Evolutionary conservation across 1,140 invertebrate genomes (phyloP).

Genomic region (Drosophila baimaii): DNA sequence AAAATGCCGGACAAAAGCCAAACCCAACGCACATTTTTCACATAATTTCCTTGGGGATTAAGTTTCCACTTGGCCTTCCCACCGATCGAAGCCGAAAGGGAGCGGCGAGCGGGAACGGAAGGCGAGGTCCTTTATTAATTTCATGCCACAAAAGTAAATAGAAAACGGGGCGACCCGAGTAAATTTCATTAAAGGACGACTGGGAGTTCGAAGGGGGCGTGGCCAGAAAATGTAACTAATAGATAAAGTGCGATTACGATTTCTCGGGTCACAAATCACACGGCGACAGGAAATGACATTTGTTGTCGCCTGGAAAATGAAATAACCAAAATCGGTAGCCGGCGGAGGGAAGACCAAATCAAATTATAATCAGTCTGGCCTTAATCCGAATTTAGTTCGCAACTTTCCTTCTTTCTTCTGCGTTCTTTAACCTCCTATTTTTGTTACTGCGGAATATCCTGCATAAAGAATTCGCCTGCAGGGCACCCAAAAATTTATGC

Average conservation of each 20-base stretch:
- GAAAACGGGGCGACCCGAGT: constrained; percentile 64
- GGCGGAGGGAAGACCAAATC: constrained; percentile 47
- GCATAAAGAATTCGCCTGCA: constrained; percentile 70
- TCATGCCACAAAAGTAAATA: constrained; percentile 77
- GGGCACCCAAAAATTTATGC: constrained; percentile 74
- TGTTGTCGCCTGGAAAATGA: constrained; percentile 76
- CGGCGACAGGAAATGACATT: constrained; percentile 72
- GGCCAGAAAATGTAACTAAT: constrained; percentile 64
- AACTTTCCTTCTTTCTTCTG: neutral
- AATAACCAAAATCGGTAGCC: constrained; percentile 72
- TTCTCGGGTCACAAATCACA: constrained; percentile 74
- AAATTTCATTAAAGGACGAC: constrained; percentile 76
- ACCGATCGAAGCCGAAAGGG: constrained; percentile 14
- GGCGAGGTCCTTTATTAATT: constrained; percentile 70
- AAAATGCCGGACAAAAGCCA: constrained; percentile 51
- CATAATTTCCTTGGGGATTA: constrained; percentile 81
- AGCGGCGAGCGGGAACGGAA: neutral
- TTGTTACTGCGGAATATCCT: constrained; percentile 45
- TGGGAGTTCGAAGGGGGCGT: constrained; percentile 27
- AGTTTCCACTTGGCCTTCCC: constrained; percentile 74
- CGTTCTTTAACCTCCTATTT: constrained; percentile 20
- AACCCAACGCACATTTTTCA: constrained; percentile 77
- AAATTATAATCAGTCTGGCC: constrained; percentile 79
- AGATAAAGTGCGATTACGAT: constrained; percentile 77
- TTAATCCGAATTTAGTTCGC: constrained; percentile 62